Evolutionary conservation across 2,113 vertebrate genomes (phyloP).

Genomic region (Okapia johnstoni): DNA sequence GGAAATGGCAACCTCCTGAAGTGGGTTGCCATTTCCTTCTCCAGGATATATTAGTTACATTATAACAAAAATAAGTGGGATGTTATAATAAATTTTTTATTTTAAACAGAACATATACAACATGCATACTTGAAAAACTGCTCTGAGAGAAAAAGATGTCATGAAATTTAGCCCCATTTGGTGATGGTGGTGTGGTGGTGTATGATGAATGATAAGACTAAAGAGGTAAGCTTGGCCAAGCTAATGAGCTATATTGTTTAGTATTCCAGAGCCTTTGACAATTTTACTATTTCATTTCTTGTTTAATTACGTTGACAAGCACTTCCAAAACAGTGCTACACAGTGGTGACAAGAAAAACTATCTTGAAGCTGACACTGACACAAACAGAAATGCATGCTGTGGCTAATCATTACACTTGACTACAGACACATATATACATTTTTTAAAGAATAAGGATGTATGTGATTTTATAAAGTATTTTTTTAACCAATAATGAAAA

Average conservation of each 20-base stretch:
- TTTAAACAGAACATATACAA: background rate
- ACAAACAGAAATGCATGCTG: background rate
- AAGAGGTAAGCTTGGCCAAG: background rate
- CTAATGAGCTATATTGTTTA: background rate
- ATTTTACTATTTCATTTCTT: background rate
- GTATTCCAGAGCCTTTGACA: background rate
- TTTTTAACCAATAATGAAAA: constrained; percentile 5
- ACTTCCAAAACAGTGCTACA: background rate
- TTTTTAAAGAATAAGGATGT: background rate
- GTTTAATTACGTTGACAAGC: background rate
- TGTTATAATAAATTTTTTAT: background rate
- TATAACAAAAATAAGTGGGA: background rate
- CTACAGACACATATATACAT: background rate
- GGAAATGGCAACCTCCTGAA: background rate
- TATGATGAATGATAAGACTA: background rate
- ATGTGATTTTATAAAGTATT: background rate
- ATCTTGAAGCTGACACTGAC: background rate
- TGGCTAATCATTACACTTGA: background rate
- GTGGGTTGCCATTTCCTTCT: background rate
- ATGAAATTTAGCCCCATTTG: background rate
- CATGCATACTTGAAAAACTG: background rate
- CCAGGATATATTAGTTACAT: background rate
- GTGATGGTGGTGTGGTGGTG: background rate
- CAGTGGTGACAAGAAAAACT: background rate
- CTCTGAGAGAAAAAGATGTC: background rate